A percentile compares a stretch with the other conserved stretches of the same genome.
Evolutionary conservation across 2,888 invertebrate species (phyloP).

Genomic region (Chalcosyrphus nemorum): DNA sequence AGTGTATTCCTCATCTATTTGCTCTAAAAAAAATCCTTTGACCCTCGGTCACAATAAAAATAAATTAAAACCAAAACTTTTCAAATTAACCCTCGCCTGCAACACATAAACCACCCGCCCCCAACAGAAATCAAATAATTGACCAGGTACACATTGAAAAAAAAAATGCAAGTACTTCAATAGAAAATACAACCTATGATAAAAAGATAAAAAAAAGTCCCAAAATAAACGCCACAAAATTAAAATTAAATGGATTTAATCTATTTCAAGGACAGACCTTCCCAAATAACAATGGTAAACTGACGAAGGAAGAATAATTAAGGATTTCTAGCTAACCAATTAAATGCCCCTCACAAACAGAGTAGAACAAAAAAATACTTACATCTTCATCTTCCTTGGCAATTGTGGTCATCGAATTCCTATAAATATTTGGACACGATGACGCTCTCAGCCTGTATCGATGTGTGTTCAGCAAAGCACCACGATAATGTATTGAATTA

Average conservation of each 20-base stretch:
- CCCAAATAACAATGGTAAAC: background rate
- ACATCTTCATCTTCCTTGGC: constrained; percentile 90
- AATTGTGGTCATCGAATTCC: constrained; percentile 94
- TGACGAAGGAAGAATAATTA: background rate
- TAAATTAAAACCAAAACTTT: background rate
- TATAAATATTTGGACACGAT: constrained; percentile 95
- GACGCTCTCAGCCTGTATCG: constrained; percentile 92
- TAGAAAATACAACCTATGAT: background rate
- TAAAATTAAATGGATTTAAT: background rate
- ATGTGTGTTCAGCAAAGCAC: constrained; percentile 91
- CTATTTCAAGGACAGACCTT: background rate
- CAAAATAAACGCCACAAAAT: background rate
- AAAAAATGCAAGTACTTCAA: background rate
- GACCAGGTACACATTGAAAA: too few species aligned
- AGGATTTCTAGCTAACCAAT: background rate
- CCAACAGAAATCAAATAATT: background rate
- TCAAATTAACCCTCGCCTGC: background rate
- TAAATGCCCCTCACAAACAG: background rate
- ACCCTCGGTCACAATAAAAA: background rate
- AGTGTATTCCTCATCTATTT: too few species aligned
- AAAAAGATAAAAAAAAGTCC: background rate
- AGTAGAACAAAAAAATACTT: constrained; percentile 75
- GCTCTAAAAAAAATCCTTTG: background rate
- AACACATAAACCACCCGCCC: background rate
- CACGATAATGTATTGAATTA: constrained; percentile 92